Percentiles rank a stretch among this genome's conserved stretches.
Evolutionary conservation across 1,140 invertebrate species (phyloP).

Genomic region (Drosophila pruinosa): DNA sequence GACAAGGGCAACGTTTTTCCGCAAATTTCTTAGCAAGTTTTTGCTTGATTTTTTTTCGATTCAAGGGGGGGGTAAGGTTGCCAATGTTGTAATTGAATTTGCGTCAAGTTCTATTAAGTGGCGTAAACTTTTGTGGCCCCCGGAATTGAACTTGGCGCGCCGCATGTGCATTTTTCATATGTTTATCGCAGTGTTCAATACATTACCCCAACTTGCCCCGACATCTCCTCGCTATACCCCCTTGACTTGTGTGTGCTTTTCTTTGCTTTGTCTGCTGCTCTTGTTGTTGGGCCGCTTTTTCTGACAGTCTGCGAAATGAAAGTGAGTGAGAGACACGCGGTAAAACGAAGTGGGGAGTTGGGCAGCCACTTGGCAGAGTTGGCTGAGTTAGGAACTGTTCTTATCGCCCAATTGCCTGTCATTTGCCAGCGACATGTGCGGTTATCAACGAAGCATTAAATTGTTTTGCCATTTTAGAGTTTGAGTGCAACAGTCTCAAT

Average conservation of each 20-base stretch:
- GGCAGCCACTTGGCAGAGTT: background rate
- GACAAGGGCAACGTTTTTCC: constrained; percentile 64
- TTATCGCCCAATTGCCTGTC: constrained; percentile 57
- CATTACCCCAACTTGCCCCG: constrained; percentile 9
- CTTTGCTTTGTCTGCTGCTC: constrained; percentile 13
- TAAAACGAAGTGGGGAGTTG: background rate
- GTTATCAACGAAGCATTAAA: constrained; percentile 80
- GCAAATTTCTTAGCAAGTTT: constrained; percentile 73
- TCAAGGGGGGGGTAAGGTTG: background rate
- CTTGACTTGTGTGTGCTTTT: constrained; percentile 1
- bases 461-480: constrained; percentile 74
- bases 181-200: constrained; percentile 74
- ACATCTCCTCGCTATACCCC: background rate
- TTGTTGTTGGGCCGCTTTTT: constrained; percentile 33
- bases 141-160: constrained; percentile 68
- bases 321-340: constrained; percentile 28
- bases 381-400: constrained; percentile 33
- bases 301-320: constrained; percentile 52
- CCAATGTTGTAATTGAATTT: constrained; percentile 77
- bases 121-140: constrained; percentile 76
- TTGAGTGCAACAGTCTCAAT: constrained; percentile 14
- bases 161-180: constrained; percentile 81
- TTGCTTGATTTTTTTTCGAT: constrained; percentile 9
- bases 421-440: constrained; percentile 65
- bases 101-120: constrained; percentile 81